Evolutionary conservation across 2,113 vertebrate species (phyloP).

Genomic region (Hoplias malabaricus): DNA sequence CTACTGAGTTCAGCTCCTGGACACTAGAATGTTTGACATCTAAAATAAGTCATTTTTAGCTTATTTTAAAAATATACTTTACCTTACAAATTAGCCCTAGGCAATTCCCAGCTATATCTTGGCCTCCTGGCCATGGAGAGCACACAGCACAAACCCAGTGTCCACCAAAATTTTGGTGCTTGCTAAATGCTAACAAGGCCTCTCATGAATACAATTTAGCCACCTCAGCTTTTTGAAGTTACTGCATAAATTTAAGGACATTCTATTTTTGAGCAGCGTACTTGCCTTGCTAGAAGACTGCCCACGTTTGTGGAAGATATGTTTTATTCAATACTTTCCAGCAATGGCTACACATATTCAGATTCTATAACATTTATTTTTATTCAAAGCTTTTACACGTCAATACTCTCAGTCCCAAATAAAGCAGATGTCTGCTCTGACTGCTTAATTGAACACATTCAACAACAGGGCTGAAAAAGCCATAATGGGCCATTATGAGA

Average conservation of each 20-base stretch:
- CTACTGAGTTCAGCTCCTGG: background rate
- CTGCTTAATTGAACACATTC: background rate
- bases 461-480: constrained; percentile 9
- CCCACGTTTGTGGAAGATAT: background rate
- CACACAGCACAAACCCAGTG: background rate
- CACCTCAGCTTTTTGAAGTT: background rate
- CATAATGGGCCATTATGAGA: background rate
- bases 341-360: background rate
- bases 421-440: background rate
- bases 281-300: background rate
- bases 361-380: background rate
- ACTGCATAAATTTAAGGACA: background rate
- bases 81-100: no score
- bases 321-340: background rate
- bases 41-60: background rate
- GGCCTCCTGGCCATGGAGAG: background rate
- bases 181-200: background rate
- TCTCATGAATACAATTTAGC: background rate
- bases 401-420: background rate
- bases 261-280: background rate
- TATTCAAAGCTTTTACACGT: background rate
- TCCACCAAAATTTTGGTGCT: background rate
- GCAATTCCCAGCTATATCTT: background rate
- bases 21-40: background rate
- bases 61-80: background rate